Evolutionary conservation across 2,113 vertebrate species (phyloP).

Genomic region (Paralichthys olivaceus): DNA sequence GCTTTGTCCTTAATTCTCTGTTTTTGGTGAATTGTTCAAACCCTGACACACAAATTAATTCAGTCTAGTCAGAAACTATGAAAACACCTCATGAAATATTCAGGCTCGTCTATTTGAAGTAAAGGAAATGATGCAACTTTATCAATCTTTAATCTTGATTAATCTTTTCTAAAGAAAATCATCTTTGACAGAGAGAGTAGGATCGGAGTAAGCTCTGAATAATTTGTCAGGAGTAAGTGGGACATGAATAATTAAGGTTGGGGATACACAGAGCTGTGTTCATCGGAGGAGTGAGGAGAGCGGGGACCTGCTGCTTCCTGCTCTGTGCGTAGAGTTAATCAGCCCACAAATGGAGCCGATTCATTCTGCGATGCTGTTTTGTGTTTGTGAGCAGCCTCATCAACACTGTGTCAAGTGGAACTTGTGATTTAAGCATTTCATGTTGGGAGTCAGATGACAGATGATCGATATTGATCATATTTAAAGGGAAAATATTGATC

Average conservation of each 20-base stretch:
- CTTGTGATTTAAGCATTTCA: neutral
- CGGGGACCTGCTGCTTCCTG: conserved; percentile 71
- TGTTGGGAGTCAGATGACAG: neutral
- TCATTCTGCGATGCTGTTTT: conserved; percentile 51
- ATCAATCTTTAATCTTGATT: conserved; percentile 44
- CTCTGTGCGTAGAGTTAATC: conserved; percentile 71
- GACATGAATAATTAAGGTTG: conserved; percentile 82
- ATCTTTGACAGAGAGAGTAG: conserved; percentile 52
- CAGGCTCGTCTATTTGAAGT: conserved; percentile 11
- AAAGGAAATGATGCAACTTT: conserved; percentile 30
- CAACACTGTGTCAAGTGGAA: neutral
- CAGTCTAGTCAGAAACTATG: conserved; percentile 12
- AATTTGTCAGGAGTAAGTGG: conserved; percentile 79
- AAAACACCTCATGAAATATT: conserved; percentile 36
- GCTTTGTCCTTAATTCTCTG: conserved; percentile 2
- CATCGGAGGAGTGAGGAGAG: conserved; percentile 60
- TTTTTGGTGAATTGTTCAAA: conserved; percentile 13
- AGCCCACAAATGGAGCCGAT: conserved; percentile 70
- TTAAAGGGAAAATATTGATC: neutral
- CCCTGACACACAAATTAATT: conserved; percentile 18
- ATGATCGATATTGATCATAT: neutral
- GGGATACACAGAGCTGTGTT: conserved; percentile 81
- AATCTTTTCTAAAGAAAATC: conserved; percentile 31
- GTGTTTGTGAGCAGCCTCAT: conserved; percentile 23
- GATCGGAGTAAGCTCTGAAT: conserved; percentile 66